Evolutionary conservation across 2,797 vertebrate species (phyloP).

Genomic region (Enoplosus armatus): DNA sequence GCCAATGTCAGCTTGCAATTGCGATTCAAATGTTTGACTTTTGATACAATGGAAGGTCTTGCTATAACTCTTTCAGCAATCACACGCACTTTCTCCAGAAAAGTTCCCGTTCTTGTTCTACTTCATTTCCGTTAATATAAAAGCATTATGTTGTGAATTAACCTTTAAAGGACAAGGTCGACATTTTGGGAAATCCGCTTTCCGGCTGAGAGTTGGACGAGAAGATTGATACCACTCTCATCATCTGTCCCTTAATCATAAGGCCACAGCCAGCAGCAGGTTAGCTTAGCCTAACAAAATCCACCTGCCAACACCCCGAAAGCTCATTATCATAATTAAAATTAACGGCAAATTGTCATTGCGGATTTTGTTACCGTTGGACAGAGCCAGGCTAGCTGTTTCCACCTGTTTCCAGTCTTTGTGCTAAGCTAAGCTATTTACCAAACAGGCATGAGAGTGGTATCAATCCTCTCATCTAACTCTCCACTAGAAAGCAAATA

Average conservation of each 20-base stretch:
- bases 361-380: background rate
- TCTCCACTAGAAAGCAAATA: background rate
- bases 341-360: too few species aligned
- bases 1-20: too few species aligned
- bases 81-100: background rate
- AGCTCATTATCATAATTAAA: too few species aligned
- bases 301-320: too few species aligned
- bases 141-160: background rate
- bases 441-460: background rate
- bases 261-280: too few species aligned
- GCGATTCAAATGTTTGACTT: background rate
- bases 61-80: background rate
- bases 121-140: background rate
- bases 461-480: background rate
- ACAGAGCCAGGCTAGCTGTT: background rate
- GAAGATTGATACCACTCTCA: too few species aligned
- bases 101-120: background rate
- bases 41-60: background rate
- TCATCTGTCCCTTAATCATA: too few species aligned
- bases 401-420: background rate
- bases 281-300: too few species aligned
- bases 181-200: background rate
- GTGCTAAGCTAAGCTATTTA: constrained; percentile 2
- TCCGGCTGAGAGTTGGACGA: too few species aligned
- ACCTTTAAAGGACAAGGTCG: background rate